phyloP scores from a whole-genome alignment of 2,797 vertebrate genomes.

The Melanotaenia boesemani region DNA sequence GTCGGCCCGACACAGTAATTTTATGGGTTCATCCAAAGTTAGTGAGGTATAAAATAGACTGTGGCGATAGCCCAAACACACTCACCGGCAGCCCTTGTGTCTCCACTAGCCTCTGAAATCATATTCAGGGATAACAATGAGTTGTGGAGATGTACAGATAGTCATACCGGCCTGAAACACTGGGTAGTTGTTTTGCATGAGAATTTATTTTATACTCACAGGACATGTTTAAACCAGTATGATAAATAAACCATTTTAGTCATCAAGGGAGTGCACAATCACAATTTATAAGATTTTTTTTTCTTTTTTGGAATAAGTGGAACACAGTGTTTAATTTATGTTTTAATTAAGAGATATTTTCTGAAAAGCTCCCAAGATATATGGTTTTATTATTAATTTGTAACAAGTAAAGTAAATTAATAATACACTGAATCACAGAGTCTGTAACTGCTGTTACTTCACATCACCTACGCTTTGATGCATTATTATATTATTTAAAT shows the following conservation, averaged over 20 bases:
- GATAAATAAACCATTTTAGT: constrained; percentile 16
- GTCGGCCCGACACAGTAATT: constrained; percentile 60
- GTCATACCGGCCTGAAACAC: constrained; percentile 34
- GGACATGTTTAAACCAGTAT: constrained; percentile 16
- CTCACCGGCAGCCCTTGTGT: constrained; percentile 65
- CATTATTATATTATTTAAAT: no score
- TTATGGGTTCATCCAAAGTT: constrained; percentile 81
- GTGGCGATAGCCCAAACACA: constrained; percentile 72
- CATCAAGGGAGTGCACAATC: constrained; percentile 1
- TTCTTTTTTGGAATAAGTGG: not conserved
- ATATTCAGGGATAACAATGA: constrained; percentile 74
- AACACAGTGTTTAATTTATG: not conserved
- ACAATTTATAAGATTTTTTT: not conserved
- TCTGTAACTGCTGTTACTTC: not conserved
- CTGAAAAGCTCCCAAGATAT: not conserved
- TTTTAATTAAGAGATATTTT: not conserved
- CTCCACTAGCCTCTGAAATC: constrained; percentile 70
- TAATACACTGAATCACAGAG: not conserved
- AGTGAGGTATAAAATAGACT: constrained; percentile 85
- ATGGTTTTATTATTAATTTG: not conserved
- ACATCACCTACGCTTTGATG: no score
- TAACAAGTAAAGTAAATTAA: not conserved
- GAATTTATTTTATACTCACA: constrained; percentile 33
- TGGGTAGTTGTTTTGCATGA: constrained; percentile 41
- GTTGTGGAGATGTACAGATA: constrained; percentile 47